Evolutionary conservation across 2,797 vertebrate genomes (phyloP), one percentile per base, ranked within the genome.

Genomic region (Alcedo quadribrachys): DNA sequence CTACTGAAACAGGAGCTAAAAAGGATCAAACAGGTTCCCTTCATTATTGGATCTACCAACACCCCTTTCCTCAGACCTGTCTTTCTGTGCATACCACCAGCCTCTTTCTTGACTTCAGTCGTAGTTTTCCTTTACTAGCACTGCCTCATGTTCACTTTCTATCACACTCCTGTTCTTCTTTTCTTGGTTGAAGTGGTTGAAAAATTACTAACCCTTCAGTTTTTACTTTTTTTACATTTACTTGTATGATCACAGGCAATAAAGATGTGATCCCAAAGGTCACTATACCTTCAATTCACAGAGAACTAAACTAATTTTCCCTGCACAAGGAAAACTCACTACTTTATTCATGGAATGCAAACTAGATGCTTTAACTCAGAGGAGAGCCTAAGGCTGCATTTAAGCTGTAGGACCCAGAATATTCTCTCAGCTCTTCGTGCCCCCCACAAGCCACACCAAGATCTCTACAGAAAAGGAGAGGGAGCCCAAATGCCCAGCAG

Each of bases 1-100:
- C 94, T 96, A 89, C 90, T 90, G 83, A 80, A 88, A 86, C 88
- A 87, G 93, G 55, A 94, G 84, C 86, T 83, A 60, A 51, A 53
- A 85, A 40, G 3, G 30, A 93, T 86, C 81, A 81, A 81, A 90
- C 62, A 95, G 51, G 75, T 95, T 91, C 69, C 63, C 66, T 55
- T 94, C 76, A 63, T 58, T 68, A 78, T 55, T 61, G 6, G 46
- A 43, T 67, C 65, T 48, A 81, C 71, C 69, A 85, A 81, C 69
- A 90, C 62, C n/a, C 51, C 32, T 78, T 81, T 76, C 58, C 69
- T 81, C 79, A 66, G 62, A 13, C 51, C 50, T 61, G 10, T 33
- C 46, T 68, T 60, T 50, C 55, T 75, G 20, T 43, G 12, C 35
- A 48, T 45, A 81, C 35, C 71, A 92, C 24, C 54, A 80, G 76